phyloP scores from a whole-genome alignment of 2,797 vertebrate genomes.

The Tarsius wallacei region DNA sequence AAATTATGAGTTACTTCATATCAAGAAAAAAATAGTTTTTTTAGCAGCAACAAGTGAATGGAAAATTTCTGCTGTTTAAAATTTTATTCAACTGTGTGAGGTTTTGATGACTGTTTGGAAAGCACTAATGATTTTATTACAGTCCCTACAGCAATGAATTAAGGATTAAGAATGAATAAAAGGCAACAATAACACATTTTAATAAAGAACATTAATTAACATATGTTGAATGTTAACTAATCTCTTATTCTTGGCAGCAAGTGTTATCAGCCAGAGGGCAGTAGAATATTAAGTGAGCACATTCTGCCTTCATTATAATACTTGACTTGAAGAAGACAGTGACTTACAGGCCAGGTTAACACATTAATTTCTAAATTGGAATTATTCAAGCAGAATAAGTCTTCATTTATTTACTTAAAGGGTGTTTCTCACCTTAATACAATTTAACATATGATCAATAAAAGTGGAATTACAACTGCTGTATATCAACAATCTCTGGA shows the following conservation, averaged over 20 bases:
- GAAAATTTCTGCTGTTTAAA: constrained; percentile 40
- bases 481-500: constrained; percentile 70
- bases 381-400: constrained; percentile 75
- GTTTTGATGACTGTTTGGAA: constrained; percentile 64
- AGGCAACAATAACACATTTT: constrained; percentile 77
- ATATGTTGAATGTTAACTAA: constrained; percentile 77
- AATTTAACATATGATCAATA: constrained; percentile 73
- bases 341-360: constrained; percentile 59
- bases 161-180: constrained; percentile 73
- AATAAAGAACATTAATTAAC: constrained; percentile 82
- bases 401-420: constrained; percentile 84
- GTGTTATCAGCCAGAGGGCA: constrained; percentile 80
- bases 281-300: constrained; percentile 26
- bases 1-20: constrained; percentile 55
- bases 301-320: background rate
- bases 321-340: constrained; percentile 33
- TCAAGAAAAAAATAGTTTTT: constrained; percentile 58
- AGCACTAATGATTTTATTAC: constrained; percentile 58
- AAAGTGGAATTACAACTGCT: constrained; percentile 77
- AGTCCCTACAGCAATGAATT: constrained; percentile 77
- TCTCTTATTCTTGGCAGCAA: constrained; percentile 61
- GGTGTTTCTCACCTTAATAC: constrained; percentile 78
- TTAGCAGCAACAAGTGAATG: constrained; percentile 34
- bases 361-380: constrained; percentile 79
- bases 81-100: background rate